Percentiles rank a stretch among this genome's conserved stretches.
These are phyloP conservation scores for Drosophila asahinai DNA, from an alignment of 1,140 invertebrate species.

Conservation along the genomic window DNA sequence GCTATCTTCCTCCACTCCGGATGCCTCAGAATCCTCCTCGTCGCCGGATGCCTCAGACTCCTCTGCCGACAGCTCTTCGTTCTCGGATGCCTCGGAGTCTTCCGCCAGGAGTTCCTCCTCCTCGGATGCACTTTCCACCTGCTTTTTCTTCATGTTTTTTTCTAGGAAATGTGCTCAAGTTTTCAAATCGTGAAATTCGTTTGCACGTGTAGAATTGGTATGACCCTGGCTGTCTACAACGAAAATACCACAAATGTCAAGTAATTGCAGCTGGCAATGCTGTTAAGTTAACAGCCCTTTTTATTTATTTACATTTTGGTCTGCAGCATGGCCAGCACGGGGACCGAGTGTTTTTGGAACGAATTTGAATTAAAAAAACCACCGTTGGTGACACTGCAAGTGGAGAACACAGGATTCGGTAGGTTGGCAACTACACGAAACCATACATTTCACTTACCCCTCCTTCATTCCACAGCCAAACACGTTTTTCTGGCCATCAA, in stretches of 20 bases:
- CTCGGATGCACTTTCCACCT: slow-evolving; percentile 23
- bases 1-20: slow-evolving; percentile 23
- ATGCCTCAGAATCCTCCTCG: slow-evolving; percentile 28
- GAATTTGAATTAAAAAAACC: slow-evolving; percentile 81
- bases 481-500: slow-evolving; percentile 64
- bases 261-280: background rate
- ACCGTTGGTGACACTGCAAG: slow-evolving; percentile 67
- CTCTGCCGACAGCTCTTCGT: slow-evolving; percentile 20
- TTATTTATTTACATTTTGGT: slow-evolving; percentile 19
- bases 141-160: slow-evolving; percentile 59
- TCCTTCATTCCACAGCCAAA: slow-evolving; percentile 43
- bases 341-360: slow-evolving; percentile 63
- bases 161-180: background rate
- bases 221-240: background rate
- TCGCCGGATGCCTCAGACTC: slow-evolving; percentile 18
- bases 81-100: slow-evolving; percentile 15
- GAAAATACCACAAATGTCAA: background rate
- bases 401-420: slow-evolving; percentile 64
- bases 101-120: slow-evolving; percentile 38
- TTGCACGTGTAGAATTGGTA: slow-evolving; percentile 31
- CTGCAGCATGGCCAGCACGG: slow-evolving; percentile 26
- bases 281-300: background rate
- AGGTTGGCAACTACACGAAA: background rate
- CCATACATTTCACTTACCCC: rapidly evolving
- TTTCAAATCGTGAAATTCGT: slow-evolving; percentile 8